These are phyloP conservation scores for Cryptocephalus moraei DNA, from an alignment of 2,888 invertebrate genomes.

Conservation along the genomic window DNA sequence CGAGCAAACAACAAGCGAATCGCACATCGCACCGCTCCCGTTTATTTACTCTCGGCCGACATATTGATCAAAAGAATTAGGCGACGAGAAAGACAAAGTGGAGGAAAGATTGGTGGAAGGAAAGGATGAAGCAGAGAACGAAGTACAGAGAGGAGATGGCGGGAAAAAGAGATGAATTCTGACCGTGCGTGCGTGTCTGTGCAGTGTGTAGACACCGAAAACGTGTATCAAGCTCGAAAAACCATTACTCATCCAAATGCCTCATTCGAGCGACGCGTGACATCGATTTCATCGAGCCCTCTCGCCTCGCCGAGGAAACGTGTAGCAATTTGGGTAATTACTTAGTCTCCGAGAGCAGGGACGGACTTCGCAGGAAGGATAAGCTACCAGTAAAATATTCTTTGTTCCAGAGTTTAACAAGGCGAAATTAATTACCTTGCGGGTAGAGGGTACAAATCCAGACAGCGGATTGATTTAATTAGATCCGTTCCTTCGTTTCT, in stretches of 20 bases:
- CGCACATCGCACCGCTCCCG: no score
- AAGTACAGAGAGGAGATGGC: neutral
- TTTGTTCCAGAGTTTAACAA: neutral
- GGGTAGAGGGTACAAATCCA: neutral
- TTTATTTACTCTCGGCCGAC: neutral
- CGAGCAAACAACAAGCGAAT: no score
- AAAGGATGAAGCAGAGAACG: neutral
- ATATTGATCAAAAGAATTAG: neutral
- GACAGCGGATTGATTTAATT: no score
- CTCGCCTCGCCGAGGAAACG: neutral
- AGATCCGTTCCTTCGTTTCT: no score
- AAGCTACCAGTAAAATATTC: neutral
- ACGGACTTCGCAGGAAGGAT: neutral
- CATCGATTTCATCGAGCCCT: conserved; percentile 2
- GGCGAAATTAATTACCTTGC: neutral
- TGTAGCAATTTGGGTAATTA: conserved; percentile 3
- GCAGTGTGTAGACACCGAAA: neutral
- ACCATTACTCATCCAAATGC: neutral
- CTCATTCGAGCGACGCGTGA: conserved; percentile 2
- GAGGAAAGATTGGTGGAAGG: neutral
- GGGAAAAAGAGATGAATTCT: no score
- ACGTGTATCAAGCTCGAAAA: neutral
- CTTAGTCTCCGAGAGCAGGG: neutral
- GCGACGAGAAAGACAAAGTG: neutral
- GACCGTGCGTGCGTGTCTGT: no score